Evolutionary conservation across 2,797 vertebrate genomes (phyloP).

Genomic region (Gila robusta): DNA sequence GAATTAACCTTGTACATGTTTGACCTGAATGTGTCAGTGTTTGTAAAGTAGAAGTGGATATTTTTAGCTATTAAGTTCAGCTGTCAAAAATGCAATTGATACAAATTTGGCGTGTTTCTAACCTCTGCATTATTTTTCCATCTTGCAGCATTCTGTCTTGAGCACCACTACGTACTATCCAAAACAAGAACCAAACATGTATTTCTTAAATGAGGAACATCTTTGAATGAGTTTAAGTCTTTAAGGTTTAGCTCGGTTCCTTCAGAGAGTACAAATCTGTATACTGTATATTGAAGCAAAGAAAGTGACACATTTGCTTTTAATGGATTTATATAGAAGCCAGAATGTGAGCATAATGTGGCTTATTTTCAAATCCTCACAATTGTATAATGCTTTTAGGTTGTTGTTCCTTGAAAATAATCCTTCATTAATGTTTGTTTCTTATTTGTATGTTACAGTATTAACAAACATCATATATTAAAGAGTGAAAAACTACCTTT

Average conservation of each 20-base stretch:
- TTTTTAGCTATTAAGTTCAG: background rate
- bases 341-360: background rate
- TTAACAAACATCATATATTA: background rate
- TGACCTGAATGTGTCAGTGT: conserved; percentile 19
- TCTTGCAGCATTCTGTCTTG: conserved; percentile 13
- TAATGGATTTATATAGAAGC: conserved; percentile 20
- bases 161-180: conserved; percentile 5
- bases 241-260: conserved; percentile 53
- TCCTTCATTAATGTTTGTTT: background rate
- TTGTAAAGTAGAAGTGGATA: background rate
- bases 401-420: background rate
- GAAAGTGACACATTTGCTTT: background rate
- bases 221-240: conserved; percentile 18
- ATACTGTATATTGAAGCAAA: conserved; percentile 19
- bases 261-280: conserved; percentile 13
- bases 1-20: background rate
- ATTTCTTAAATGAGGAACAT: background rate
- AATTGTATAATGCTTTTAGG: background rate
- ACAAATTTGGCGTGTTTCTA: background rate
- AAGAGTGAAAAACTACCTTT: background rate
- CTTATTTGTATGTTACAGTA: background rate
- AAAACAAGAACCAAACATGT: conserved; percentile 25
- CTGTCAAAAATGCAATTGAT: conserved; percentile 5
- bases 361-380: background rate
- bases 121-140: conserved; percentile 5